Evolutionary conservation across 1,140 invertebrate species (phyloP), one percentile per base, ranked within the genome.

Genomic region (Coptotermes formosanus): DNA sequence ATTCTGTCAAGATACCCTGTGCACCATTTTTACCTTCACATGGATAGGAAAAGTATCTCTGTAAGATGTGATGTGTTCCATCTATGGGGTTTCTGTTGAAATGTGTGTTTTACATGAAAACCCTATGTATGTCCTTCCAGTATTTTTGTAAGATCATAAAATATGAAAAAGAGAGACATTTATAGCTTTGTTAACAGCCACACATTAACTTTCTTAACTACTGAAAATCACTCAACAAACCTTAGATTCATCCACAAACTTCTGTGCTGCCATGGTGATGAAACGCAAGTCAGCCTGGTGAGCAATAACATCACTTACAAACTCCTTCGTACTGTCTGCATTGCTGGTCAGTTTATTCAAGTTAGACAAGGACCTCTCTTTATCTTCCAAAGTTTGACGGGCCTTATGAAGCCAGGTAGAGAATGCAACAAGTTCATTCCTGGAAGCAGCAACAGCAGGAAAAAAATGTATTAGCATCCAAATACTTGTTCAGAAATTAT

Each of bases 211-310:
- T n/a, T 12, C 52, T 16, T 21, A 55, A 55, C 52, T 55, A 55
- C 52, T 55, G 52, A 16, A 55, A 16, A 55, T 55, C 19, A 19
- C 0, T 55, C 52, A 55, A 55, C 52, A 55, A 19, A 55, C 52
- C 52, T 97, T 98, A 89, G 96, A 97, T 90, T 98, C 97, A 89
- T 98, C 97, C 64, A 98, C 94, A 90, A 98, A 99, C 91, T 98
- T 98, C 91, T 98, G 97, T 0, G 97, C 97, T 1, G 97, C 95
- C 95, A 99, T 98, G 2, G 97, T 97, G 86, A 98, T 97, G 90
- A 98, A 99, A 44, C 97, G 92, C 3, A 98, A 91, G 91, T 99
- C 98, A 2, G 97, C 98, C 91, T 98, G 97, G 89, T 98, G 97
- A 4, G 97, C 95, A 88, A 98, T 97, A 0, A 99, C 97, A 91